A percentile compares a stretch with the other conserved stretches of the same genome.
Evolutionary conservation across 2,888 invertebrate species (phyloP).

Genomic region (Limnephilus marmoratus): DNA sequence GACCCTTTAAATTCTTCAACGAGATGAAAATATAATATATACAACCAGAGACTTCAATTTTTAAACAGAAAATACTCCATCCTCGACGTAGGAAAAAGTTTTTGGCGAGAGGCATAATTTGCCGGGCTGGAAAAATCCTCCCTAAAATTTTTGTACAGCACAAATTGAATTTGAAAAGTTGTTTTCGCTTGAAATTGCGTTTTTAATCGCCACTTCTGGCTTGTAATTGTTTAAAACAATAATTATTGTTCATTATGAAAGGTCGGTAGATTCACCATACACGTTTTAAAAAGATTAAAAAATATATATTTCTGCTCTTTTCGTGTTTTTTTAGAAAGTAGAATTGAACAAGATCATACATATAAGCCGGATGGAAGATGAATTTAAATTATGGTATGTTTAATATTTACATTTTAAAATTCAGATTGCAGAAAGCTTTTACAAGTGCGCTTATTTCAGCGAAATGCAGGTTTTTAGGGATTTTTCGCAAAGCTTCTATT

Average conservation of each 20-base stretch:
- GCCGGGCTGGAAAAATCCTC: background rate
- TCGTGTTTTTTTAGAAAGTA: background rate
- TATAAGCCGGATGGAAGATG: background rate
- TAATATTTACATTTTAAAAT: background rate
- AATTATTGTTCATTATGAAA: background rate
- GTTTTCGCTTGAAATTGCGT: background rate
- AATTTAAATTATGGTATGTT: background rate
- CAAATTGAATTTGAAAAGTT: constrained; percentile 38
- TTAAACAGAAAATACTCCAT: background rate
- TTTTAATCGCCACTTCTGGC: background rate
- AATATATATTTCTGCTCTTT: background rate
- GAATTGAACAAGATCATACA: background rate
- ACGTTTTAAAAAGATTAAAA: background rate
- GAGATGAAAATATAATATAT: constrained; percentile 4
- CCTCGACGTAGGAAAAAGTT: background rate
- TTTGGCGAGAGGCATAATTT: constrained; percentile 24
- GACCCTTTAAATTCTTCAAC: background rate
- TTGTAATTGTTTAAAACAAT: background rate
- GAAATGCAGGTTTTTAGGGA: background rate
- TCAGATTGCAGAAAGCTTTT: background rate
- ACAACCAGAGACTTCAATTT: background rate
- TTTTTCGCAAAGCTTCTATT: background rate
- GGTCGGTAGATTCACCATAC: background rate
- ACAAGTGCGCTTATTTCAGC: background rate
- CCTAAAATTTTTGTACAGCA: background rate